Conservation (phyloP, 2,888 invertebrate genomes). For the Polia nebulosa region DNA sequence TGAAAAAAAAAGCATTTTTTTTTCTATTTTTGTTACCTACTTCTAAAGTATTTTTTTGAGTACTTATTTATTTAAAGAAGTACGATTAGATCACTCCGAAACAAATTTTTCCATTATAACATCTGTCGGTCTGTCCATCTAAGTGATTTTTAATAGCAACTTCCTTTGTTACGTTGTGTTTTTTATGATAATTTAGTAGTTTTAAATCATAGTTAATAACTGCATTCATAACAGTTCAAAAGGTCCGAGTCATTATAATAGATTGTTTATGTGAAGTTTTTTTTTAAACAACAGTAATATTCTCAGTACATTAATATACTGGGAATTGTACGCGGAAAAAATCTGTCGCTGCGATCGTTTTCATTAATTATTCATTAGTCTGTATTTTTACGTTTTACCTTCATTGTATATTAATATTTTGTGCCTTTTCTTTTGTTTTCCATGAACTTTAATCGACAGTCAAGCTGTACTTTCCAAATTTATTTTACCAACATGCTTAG, state of each 20-base stretch:
- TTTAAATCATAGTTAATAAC: constrained; percentile 69
- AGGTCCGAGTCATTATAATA: constrained; percentile 62
- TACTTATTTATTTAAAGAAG: constrained; percentile 60
- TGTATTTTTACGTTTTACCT: constrained; percentile 18
- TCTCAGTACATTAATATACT: constrained; percentile 10
- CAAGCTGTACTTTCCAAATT: too few species aligned
- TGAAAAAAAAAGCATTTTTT: constrained; percentile 20
- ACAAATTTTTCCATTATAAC: constrained; percentile 71
- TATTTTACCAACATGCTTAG: too few species aligned
- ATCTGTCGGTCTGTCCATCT: constrained; percentile 66
- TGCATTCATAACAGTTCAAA: constrained; percentile 64
- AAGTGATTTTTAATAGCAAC: constrained; percentile 82
- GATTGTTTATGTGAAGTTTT: constrained; percentile 38
- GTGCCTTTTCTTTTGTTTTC: constrained; percentile 7
- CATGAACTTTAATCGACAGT: too few species aligned
- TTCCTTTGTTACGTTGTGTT: constrained; percentile 75
- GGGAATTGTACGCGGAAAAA: constrained; percentile 19
- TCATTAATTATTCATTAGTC: constrained; percentile 27
- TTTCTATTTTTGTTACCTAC: constrained; percentile 15
- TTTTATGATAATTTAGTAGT: constrained; percentile 70
- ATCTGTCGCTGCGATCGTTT: constrained; percentile 5
- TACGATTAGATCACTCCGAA: constrained; percentile 63
- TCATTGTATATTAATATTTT: constrained; percentile 13
- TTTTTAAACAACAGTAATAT: constrained; percentile 26
- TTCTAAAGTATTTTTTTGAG: constrained; percentile 34